Evolutionary conservation across 2,113 vertebrate species (phyloP), one percentile per base, ranked within the genome.

Genomic region (Sapajus apella): DNA sequence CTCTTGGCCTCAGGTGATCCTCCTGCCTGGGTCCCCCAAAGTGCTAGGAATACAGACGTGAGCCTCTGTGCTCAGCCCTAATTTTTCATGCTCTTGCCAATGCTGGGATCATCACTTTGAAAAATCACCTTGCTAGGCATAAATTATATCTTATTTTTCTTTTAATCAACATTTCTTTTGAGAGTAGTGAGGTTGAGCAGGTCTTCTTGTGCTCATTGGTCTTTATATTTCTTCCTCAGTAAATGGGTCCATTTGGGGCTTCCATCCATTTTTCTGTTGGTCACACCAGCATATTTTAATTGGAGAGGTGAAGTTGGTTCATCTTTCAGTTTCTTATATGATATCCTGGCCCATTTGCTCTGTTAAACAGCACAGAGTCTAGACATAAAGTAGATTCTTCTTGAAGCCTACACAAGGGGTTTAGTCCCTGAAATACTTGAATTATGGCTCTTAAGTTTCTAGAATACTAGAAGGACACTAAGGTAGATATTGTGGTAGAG

Each of bases 401-500:
- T 47, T 56, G 64, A 96, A 73, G 58, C 5, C 30, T 27, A 66
- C 23, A 8, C 16, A 72, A 64, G 40, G 45, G 16, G 4, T 79
- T 50, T 79, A 52, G 25, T 27, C 79, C 25, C 23, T 0, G 75
- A 84, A 23, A n/a, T 30, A 25, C 6, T 88, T 45, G 70, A 68
- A 64, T n/a, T 17, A n/a, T 11, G 73, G 61, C 61, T 70, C 17
- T 32, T 13, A 20, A 72, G 27, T 47, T 73, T 8, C 90, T 18
- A 0, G 2, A n/a, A 9, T 4, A 8, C n/a, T 35, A n/a, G 32
- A 14, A 14, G 35, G 3, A 12, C 27, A 3, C 1, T 14, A 32
- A 35, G 6, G 32, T 56, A 52, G 13, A 2, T 14, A 11, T 23
- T 40, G 23, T 45, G 64, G 35, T 17, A 5, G 37, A 52, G 16